Base-by-base conservation (phyloP, 2,113 vertebrate genomes). In the Poeciliopsis occidentalis region DNA sequence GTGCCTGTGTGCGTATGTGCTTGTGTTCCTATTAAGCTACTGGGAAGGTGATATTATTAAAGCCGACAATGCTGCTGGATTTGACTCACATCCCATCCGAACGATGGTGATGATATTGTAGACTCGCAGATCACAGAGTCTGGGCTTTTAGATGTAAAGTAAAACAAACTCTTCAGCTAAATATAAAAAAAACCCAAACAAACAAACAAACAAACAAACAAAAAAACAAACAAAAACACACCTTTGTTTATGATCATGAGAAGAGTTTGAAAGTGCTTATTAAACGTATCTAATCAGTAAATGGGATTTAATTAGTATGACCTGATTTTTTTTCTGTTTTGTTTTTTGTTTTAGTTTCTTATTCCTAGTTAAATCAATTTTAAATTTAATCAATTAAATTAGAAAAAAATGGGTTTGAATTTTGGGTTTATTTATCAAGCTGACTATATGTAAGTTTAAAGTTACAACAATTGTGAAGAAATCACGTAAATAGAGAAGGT, bases 11-110 rank as follows among this genome's bases (percentile, higher is more conserved):
- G 19, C 8, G 51, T 24, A 24, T 57, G 51, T 2, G 51, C 44
- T n/a, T 30, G 71, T 67, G 39, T 47, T 5, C 12, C 8, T 41
- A 22, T 15, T 22, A 44, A 13, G 2, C 67, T 30, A 67, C 60
- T 81, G 80, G 51, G 60, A 77, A 68, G 29, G 60, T 79, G 78
- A 88, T 66, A 75, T 79, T 71, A 92, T 89, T 80, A 74, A 86
- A 86, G 51, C 57, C 76, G 87, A 88, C 85, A 85, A 51, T 82
- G 81, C 67, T 66, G 69, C 67, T 77, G 81, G 80, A 76, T 90
- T 83, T 85, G 65, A 77, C 73, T 84, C 51, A 64, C 69, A 82
- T 79, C 73, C 82, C 79, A 73, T 57, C 81, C 81, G 71, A 54
- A 83, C 69, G 30, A 73, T 60, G 76, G 70, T 7, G 62, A 44